phyloP scores from a whole-genome alignment of 2,113 vertebrate species.

The Syngnathus scovelli region DNA sequence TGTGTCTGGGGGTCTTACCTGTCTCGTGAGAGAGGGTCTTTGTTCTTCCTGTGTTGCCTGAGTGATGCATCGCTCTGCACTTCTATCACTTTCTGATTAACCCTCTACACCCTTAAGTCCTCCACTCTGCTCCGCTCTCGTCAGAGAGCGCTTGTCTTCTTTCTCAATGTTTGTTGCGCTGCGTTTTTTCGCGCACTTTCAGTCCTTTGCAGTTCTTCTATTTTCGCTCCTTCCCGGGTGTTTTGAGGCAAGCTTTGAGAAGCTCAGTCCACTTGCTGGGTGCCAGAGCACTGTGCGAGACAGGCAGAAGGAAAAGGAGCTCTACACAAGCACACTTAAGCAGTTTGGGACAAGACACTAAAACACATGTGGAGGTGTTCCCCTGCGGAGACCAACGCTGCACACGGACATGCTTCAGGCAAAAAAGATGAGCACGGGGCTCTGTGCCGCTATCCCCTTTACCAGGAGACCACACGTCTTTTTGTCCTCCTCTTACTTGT shows the following conservation, averaged over 20 bases:
- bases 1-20: slow-evolving; percentile 78
- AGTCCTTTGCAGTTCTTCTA: slow-evolving; percentile 59
- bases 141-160: slow-evolving; percentile 55
- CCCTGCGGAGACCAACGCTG: slow-evolving; percentile 31
- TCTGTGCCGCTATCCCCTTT: slow-evolving; percentile 27
- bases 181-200: slow-evolving; percentile 21
- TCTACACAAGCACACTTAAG: slow-evolving; percentile 10
- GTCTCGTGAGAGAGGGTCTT: slow-evolving; percentile 92
- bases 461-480: slow-evolving; percentile 46
- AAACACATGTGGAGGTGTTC: slow-evolving; percentile 50
- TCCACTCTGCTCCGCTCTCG: slow-evolving; percentile 72
- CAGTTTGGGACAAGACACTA: slow-evolving; percentile 36
- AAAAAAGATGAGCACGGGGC: slow-evolving; percentile 29
- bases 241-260: slow-evolving; percentile 54
- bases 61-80: slow-evolving; percentile 88
- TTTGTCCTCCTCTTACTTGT: slow-evolving; percentile 38
- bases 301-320: slow-evolving; percentile 26
- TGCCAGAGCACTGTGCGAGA: slow-evolving; percentile 29
- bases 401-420: slow-evolving; percentile 38
- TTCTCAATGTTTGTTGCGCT: slow-evolving; percentile 54
- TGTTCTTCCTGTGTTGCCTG: slow-evolving; percentile 80
- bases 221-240: slow-evolving; percentile 63
- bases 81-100: slow-evolving; percentile 62
- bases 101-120: slow-evolving; percentile 72
- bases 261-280: slow-evolving; percentile 50